phyloP scores from a whole-genome alignment of 1,140 invertebrate species.

The Lasioglossum albipes region DNA sequence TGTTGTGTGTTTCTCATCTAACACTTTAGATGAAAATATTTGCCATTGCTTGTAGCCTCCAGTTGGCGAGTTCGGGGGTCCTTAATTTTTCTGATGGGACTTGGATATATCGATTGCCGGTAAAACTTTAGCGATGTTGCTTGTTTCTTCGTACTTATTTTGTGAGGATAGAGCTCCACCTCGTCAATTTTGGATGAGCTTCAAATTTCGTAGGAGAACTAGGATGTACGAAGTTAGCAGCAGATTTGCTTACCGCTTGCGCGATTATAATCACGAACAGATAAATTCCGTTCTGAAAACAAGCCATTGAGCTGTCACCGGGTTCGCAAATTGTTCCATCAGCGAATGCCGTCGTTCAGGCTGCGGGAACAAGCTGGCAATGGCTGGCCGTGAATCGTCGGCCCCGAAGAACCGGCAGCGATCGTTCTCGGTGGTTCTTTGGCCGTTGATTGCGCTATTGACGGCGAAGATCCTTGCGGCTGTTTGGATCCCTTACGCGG shows the following conservation, averaged over 20 bases:
- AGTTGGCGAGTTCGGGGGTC: too few species aligned
- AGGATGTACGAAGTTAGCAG: too few species aligned
- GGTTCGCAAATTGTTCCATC: constrained; percentile 10
- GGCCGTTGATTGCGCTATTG: constrained; percentile 35
- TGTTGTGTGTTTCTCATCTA: too few species aligned
- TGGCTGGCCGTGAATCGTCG: constrained; percentile 12
- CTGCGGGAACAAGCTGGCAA: neutral
- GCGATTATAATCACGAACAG: neutral
- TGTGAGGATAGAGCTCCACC: too few species aligned
- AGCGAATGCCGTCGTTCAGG: neutral
- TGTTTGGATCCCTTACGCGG: constrained; percentile 13
- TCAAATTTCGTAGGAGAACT: too few species aligned
- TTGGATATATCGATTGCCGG: too few species aligned
- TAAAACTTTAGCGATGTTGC: too few species aligned
- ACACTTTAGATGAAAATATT: too few species aligned
- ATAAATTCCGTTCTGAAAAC: neutral
- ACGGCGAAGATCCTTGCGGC: constrained; percentile 20
- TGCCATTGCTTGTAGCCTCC: too few species aligned
- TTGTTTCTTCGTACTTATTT: too few species aligned
- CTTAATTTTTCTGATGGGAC: too few species aligned
- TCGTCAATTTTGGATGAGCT: too few species aligned
- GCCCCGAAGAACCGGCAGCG: constrained; percentile 3
- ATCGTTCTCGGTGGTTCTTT: constrained; percentile 28
- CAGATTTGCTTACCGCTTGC: neutral
- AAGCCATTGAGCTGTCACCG: neutral